Evolutionary conservation across 2,113 vertebrate genomes (phyloP), one percentile per base, ranked within the genome.

Genomic region (Equus quagga): DNA sequence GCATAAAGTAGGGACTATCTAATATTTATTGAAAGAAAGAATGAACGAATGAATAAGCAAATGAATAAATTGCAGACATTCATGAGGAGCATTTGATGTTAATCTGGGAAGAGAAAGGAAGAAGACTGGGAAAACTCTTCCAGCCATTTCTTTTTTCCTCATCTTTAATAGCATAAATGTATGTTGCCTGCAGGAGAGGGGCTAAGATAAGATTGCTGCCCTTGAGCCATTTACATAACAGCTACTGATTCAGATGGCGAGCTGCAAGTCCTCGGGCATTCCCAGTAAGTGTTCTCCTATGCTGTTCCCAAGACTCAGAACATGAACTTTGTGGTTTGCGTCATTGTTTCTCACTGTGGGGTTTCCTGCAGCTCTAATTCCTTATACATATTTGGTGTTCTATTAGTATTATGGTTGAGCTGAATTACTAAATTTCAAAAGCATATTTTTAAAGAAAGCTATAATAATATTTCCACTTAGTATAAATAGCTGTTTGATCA

Each of bases 371-470:
- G 46, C 23, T 94, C 18, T 51, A 64, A 46, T 79, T 81, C 49
- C 21, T 67, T 54, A n/a, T 21, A 13, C 0, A 6, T 36, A 31
- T 14, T n/a, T 78, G 26, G 21, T 49, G 1, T 24, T 75, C 64
- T 80, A 2, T 46, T 86, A 70, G 19, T 41, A 76, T 70, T 46
- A 26, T 31, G 41, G 11, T 82, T 51, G 54, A 33, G 65, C 1
- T 62, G 17, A 79, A 79, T 88, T 51, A 70, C 44, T 89, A 81
- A 56, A 46, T 82, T 84, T 96, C 67, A 88, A 90, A 89, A 73
- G 7, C 11, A 80, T 17, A 70, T 94, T 91, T 94, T 94, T 92
- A 91, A 89, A 75, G 75, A 75, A 41, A 94, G 10, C 56, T 97
- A n/a, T 2, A 97, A 46, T 80, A 95, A 86, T 82, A 75, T 81